Conservation (phyloP, 1,140 invertebrate species). For the Brachionus asplanchnoidis region DNA sequence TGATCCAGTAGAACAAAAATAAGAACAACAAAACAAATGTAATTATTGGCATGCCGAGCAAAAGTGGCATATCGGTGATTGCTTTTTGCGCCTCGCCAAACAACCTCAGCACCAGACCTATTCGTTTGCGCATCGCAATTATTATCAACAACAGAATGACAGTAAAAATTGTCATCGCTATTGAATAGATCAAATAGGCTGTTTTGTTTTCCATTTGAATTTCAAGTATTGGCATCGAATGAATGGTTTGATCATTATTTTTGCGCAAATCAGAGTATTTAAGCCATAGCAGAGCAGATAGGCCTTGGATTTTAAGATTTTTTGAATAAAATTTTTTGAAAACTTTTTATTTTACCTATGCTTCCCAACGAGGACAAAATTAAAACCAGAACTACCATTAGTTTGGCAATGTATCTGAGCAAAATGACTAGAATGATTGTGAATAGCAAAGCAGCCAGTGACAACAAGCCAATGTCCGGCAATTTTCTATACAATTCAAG, state of each 20-base stretch:
- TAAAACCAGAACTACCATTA: constrained; percentile 81
- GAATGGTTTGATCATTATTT: constrained; percentile 63
- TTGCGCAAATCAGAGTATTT: constrained; percentile 73
- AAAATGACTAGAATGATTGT: constrained; percentile 75
- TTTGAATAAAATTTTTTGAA: neutral
- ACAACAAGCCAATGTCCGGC: neutral
- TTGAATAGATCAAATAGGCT: constrained; percentile 74
- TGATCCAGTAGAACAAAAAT: constrained; percentile 70
- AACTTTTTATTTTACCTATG: constrained; percentile 58
- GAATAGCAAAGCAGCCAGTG: constrained; percentile 63
- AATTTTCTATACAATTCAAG: neutral
- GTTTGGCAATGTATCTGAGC: constrained; percentile 72
- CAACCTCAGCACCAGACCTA: constrained; percentile 79
- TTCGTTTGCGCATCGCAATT: constrained; percentile 73
- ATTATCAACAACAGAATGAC: constrained; percentile 73
- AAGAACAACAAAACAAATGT: constrained; percentile 76
- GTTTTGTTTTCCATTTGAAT: constrained; percentile 78
- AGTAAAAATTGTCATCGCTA: constrained; percentile 79
- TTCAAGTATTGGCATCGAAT: constrained; percentile 62
- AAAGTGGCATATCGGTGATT: constrained; percentile 73
- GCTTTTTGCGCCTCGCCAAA: constrained; percentile 80
- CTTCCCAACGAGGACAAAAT: constrained; percentile 69
- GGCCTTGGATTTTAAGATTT: constrained; percentile 55
- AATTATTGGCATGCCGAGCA: constrained; percentile 81
- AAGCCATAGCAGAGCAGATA: constrained; percentile 78